Evolutionary conservation across 2,888 invertebrate genomes (phyloP).

Genomic region (Taenaris catops): DNA sequence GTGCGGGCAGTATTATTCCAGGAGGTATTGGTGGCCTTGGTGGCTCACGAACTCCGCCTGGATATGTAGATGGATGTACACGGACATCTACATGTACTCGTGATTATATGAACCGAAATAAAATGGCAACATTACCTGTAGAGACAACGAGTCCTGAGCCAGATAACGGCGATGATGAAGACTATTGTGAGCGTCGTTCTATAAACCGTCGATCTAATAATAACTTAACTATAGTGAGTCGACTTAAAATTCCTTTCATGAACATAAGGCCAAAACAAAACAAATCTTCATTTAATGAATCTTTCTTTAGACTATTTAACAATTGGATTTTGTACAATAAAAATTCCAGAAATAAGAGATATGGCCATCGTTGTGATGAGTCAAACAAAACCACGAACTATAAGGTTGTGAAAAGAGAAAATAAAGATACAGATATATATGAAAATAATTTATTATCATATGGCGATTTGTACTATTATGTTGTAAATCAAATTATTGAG

Average conservation of each 20-base stretch:
- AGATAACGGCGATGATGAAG: slow-evolving; percentile 40
- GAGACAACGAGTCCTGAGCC: slow-evolving; percentile 20
- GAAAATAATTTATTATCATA: slow-evolving; percentile 28
- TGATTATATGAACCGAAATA: slow-evolving; percentile 56
- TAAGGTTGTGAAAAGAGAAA: slow-evolving; percentile 15
- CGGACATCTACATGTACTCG: slow-evolving; percentile 68
- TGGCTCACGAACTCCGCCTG: slow-evolving; percentile 56
- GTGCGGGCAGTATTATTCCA: slow-evolving; percentile 33
- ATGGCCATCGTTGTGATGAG: no score
- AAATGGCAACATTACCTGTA: slow-evolving; percentile 35
- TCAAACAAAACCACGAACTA: no score
- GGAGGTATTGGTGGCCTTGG: slow-evolving; percentile 25
- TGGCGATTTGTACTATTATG: slow-evolving; percentile 37
- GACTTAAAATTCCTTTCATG: not conserved
- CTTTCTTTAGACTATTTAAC: not conserved
- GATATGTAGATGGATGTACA: slow-evolving; percentile 65
- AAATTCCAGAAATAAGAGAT: slow-evolving; percentile 19
- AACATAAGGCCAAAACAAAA: not conserved
- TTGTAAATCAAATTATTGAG: slow-evolving; percentile 33
- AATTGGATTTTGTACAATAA: slow-evolving; percentile 13
- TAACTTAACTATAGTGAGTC: not conserved
- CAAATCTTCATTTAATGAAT: slow-evolving; percentile 1
- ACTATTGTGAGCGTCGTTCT: slow-evolving; percentile 62
- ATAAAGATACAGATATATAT: slow-evolving; percentile 11
- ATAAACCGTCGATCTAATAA: slow-evolving; percentile 41